Percentiles rank a stretch among this genome's conserved stretches.
Conservation (phyloP, 2,113 vertebrate species). For the human region DNA sequence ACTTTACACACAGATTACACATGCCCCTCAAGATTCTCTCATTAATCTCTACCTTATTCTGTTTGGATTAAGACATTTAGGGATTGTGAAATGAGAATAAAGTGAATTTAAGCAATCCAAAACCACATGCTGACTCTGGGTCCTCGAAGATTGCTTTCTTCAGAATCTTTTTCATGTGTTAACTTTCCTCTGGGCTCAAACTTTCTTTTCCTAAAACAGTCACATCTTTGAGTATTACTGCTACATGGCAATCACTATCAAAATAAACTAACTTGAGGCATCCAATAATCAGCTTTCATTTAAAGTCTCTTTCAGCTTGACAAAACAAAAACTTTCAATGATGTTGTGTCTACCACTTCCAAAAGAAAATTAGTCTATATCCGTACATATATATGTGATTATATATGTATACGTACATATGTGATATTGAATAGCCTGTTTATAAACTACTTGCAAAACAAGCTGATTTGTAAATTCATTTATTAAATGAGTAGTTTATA, state of each 20-base stretch:
- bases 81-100: conserved; percentile 30
- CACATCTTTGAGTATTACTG: not conserved
- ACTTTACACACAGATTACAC: not conserved
- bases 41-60: conserved; percentile 6
- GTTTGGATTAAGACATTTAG: conserved; percentile 12
- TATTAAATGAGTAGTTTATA: too few relatives aligned
- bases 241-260: conserved; percentile 14
- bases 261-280: not conserved
- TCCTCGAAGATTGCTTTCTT: not conserved
- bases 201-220: conserved; percentile 14
- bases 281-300: not conserved
- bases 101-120: conserved; percentile 31
- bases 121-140: not conserved
- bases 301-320: not conserved
- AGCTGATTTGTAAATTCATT: too few relatives aligned
- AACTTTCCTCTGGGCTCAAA: conserved; percentile 20
- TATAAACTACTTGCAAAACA: too few relatives aligned
- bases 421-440: too few relatives aligned
- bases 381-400: not conserved
- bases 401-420: too few relatives aligned
- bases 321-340: not conserved
- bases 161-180: not conserved
- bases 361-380: not conserved
- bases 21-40: not conserved
- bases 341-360: not conserved